A percentile compares a stretch with the other conserved stretches of the same genome.
Conservation (phyloP, 1,140 invertebrate genomes). For the Pectinophora gossypiella region DNA sequence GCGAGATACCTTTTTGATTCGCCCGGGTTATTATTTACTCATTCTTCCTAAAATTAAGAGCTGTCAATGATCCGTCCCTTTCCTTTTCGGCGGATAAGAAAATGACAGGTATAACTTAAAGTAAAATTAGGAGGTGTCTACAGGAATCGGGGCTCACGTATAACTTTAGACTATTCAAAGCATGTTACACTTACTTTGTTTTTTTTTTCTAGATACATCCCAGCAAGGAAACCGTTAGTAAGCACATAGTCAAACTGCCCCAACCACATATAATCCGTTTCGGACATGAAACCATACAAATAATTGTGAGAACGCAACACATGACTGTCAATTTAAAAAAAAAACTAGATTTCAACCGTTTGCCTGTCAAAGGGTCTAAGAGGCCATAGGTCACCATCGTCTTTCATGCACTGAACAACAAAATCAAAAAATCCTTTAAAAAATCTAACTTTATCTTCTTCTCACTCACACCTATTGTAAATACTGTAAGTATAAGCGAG, state of each 20-base stretch:
- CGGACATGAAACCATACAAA: constrained; percentile 32
- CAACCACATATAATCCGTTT: constrained; percentile 29
- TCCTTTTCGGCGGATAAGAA: too few species aligned
- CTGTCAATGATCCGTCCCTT: too few species aligned
- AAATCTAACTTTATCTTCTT: background rate
- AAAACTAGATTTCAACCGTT: constrained; percentile 61
- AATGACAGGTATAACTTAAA: too few species aligned
- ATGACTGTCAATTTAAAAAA: constrained; percentile 53
- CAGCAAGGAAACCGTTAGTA: background rate
- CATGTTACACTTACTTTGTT: too few species aligned
- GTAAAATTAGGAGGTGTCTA: too few species aligned
- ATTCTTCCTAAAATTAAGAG: too few species aligned
- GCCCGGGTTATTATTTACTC: too few species aligned
- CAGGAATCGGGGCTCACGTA: too few species aligned
- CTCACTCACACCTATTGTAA: background rate
- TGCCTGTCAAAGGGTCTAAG: constrained; percentile 28
- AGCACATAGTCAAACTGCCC: constrained; percentile 19
- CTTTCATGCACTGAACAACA: constrained; percentile 23
- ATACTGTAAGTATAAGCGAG: background rate
- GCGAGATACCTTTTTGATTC: too few species aligned
- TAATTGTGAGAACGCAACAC: constrained; percentile 35
- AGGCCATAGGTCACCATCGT: constrained; percentile 63
- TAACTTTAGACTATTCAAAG: too few species aligned
- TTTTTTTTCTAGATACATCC: too few species aligned
- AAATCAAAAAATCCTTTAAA: background rate